A percentile compares a stretch with the other conserved stretches of the same genome.
Conservation (phyloP, 1,140 invertebrate genomes). For the Mya arenaria region DNA sequence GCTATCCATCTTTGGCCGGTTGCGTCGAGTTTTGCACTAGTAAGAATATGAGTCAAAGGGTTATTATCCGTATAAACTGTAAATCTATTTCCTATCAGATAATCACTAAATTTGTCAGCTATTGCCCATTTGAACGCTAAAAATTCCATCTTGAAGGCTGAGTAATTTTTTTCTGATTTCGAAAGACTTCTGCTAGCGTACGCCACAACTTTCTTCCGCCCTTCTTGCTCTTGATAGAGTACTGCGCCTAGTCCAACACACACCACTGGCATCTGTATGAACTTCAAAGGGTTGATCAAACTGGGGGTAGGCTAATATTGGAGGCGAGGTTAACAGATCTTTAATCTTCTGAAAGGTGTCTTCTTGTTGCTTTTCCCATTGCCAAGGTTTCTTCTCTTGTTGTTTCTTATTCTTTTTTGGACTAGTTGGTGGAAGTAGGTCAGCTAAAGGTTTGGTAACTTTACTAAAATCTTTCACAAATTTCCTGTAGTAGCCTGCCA, state of each 20-base stretch:
- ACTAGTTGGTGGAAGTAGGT: not conserved
- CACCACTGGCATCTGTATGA: constrained; percentile 8
- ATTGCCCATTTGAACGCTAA: constrained; percentile 14
- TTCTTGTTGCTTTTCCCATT: not conserved
- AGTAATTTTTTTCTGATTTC: not conserved
- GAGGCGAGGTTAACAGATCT: not conserved
- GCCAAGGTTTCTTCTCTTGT: not conserved
- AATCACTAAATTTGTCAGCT: constrained; percentile 11
- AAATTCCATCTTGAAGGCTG: not conserved
- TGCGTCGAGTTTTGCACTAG: constrained; percentile 7
- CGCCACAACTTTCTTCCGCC: constrained; percentile 14
- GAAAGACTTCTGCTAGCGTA: not conserved
- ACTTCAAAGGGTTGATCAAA: constrained; percentile 2
- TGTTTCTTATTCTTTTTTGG: not conserved
- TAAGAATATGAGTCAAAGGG: constrained; percentile 8
- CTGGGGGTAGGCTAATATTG: not conserved
- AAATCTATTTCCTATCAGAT: not conserved
- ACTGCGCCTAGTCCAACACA: constrained; percentile 5
- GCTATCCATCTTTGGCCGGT: constrained; percentile 13
- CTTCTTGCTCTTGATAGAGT: constrained; percentile 26
- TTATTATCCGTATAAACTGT: constrained; percentile 11
- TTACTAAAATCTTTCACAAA: constrained; percentile 22
- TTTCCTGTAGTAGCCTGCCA: not conserved
- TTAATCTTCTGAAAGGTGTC: not conserved
- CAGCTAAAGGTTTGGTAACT: not conserved